Percentiles rank a stretch among this genome's conserved stretches.
Evolutionary conservation across 1,140 invertebrate genomes (phyloP).

Genomic region (Euura lappo): DNA sequence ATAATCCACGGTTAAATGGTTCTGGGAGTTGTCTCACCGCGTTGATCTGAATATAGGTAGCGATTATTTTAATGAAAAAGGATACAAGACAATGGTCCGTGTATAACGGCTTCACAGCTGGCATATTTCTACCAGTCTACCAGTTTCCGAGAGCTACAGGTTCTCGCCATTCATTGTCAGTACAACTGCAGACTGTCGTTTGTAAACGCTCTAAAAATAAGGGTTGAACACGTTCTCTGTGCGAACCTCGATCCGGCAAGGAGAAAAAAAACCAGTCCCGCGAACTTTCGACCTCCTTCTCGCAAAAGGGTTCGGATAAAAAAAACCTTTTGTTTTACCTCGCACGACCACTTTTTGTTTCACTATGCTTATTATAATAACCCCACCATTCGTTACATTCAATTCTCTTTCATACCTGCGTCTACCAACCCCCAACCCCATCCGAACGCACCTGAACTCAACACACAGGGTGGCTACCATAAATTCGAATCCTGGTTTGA

Average conservation of each 20-base stretch:
- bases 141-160: background rate
- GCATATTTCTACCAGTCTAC: background rate
- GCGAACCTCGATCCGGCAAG: no score
- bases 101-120: background rate
- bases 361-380: constrained; percentile 18
- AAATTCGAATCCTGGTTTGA: constrained; percentile 23
- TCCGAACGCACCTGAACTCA: no score
- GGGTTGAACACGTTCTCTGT: no score
- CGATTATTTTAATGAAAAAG: constrained; percentile 7
- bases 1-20: no score
- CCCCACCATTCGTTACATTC: constrained; percentile 20
- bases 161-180: background rate
- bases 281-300: constrained; percentile 18
- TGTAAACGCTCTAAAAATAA: no score
- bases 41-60: background rate
- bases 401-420: constrained; percentile 26
- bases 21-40: background rate
- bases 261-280: background rate
- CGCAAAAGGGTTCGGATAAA: constrained; percentile 6
- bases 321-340: constrained; percentile 44
- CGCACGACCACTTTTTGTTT: constrained; percentile 50
- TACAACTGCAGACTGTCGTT: background rate
- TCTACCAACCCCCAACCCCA: background rate
- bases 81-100: background rate
- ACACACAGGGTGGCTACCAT: background rate